These are phyloP conservation scores for Neocloeon triangulifer DNA, from an alignment of 1,140 invertebrate genomes.

Conservation along the genomic window DNA sequence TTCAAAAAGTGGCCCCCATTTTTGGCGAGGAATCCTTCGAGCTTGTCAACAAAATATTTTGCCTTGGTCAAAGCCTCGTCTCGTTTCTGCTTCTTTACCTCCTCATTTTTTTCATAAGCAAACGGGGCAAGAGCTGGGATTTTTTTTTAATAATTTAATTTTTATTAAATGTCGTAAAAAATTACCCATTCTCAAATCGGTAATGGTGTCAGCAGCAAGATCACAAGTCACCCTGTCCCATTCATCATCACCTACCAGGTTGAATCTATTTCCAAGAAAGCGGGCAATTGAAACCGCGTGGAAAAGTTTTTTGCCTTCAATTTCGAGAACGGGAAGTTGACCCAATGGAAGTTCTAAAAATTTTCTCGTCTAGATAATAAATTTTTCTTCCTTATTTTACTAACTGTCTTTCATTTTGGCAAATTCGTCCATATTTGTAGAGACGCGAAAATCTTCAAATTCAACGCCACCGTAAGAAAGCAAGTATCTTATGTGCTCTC, in stretches of 20 bases:
- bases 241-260: constrained; percentile 34
- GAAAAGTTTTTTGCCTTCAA: constrained; percentile 39
- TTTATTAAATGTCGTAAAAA: too few relatives aligned
- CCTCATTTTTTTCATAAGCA: too few relatives aligned
- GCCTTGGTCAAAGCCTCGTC: too few relatives aligned
- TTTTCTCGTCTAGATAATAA: constrained; percentile 1
- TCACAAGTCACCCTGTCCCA: constrained; percentile 41
- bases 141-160: too few relatives aligned
- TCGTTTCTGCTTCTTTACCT: too few relatives aligned
- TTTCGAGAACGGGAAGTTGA: constrained; percentile 46
- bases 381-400: not conserved
- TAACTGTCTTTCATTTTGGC: constrained; percentile 18
- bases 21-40: too few relatives aligned
- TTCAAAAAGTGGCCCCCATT: too few relatives aligned
- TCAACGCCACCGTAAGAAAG: constrained; percentile 20
- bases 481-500: constrained; percentile 24
- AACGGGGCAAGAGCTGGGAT: too few relatives aligned
- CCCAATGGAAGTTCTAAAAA: constrained; percentile 44
- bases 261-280: constrained; percentile 40
- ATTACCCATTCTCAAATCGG: constrained; percentile 25
- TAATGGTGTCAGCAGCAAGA: constrained; percentile 32
- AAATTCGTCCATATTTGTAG: constrained; percentile 17
- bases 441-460: constrained; percentile 21
- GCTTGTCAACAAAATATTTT: too few relatives aligned
- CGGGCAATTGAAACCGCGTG: constrained; percentile 46